These are phyloP conservation scores for Antigone vipio DNA, from an alignment of 2,113 vertebrate species.

Conservation along the genomic window DNA sequence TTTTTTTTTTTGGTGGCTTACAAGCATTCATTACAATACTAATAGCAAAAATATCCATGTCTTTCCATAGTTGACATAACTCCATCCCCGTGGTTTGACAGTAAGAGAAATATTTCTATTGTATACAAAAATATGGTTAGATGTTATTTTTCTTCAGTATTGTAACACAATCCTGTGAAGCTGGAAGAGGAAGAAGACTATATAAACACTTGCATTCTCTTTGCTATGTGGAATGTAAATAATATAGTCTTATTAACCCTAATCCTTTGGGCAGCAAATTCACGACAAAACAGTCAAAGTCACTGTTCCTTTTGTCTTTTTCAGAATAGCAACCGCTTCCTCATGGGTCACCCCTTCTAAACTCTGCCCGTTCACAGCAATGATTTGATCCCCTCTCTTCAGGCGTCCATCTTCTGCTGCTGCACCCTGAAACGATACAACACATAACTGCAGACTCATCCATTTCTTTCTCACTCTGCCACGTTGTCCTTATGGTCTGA, in stretches of 20 bases:
- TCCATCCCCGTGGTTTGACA: neutral
- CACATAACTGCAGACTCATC: neutral
- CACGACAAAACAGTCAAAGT: conserved; percentile 91
- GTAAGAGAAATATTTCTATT: conserved; percentile 12
- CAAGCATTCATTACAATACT: neutral
- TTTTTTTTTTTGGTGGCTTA: neutral
- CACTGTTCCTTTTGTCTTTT: conserved; percentile 92
- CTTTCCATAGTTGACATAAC: neutral
- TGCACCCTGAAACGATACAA: conserved; percentile 84
- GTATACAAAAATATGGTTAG: conserved; percentile 12
- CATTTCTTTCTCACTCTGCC: neutral
- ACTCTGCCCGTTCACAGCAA: conserved; percentile 93
- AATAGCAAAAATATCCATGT: neutral
- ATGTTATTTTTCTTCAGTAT: neutral
- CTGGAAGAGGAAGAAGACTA: neutral
- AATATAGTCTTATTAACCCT: neutral
- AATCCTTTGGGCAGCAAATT: neutral
- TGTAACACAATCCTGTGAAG: neutral
- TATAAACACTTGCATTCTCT: neutral
- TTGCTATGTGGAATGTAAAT: neutral
- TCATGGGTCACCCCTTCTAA: conserved; percentile 95
- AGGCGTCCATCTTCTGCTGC: conserved; percentile 93
- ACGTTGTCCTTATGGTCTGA: neutral
- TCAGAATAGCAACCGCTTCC: conserved; percentile 93
- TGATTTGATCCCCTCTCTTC: conserved; percentile 95